phyloP scores from a whole-genome alignment of 2,888 invertebrate species.

The Plusia festucae region DNA sequence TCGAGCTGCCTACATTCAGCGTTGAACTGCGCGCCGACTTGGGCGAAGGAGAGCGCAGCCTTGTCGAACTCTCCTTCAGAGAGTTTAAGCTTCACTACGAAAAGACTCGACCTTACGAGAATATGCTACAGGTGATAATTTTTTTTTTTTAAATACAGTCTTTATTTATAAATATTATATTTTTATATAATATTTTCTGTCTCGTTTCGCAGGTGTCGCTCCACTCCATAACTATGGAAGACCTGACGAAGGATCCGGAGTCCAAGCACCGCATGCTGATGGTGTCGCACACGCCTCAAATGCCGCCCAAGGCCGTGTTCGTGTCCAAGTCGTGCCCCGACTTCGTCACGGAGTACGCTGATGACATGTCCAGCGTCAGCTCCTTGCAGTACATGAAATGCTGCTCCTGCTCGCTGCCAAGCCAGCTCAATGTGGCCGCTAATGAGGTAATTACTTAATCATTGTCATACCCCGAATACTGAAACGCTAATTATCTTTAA shows the following conservation, averaged over 20 bases:
- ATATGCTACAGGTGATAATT: slow-evolving; percentile 90
- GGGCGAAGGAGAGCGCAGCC: slow-evolving; percentile 91
- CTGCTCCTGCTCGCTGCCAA: slow-evolving; percentile 70
- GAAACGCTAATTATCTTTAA: no score
- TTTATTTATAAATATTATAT: background rate
- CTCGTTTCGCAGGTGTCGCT: slow-evolving; percentile 90
- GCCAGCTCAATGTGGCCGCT: slow-evolving; percentile 68
- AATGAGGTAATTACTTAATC: slow-evolving; percentile 59
- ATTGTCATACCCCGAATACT: no score
- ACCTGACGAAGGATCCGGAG: slow-evolving; percentile 93
- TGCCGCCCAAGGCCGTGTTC: slow-evolving; percentile 86
- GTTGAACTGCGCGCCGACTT: slow-evolving; percentile 93
- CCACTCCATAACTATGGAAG: slow-evolving; percentile 96
- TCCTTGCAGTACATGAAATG: slow-evolving; percentile 52
- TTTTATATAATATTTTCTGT: background rate
- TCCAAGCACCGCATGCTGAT: slow-evolving; percentile 96
- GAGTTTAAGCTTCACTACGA: slow-evolving; percentile 94
- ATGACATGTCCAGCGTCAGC: slow-evolving; percentile 52
- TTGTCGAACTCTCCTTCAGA: slow-evolving; percentile 95
- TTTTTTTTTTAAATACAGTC: no score
- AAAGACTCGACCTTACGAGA: slow-evolving; percentile 91
- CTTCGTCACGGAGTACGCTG: slow-evolving; percentile 79
- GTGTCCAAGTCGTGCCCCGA: slow-evolving; percentile 95
- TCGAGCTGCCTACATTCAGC: slow-evolving; percentile 93
- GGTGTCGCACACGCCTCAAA: slow-evolving; percentile 90